phyloP scores from a whole-genome alignment of 2,797 vertebrate genomes.

The Hemibagrus guttatus region DNA sequence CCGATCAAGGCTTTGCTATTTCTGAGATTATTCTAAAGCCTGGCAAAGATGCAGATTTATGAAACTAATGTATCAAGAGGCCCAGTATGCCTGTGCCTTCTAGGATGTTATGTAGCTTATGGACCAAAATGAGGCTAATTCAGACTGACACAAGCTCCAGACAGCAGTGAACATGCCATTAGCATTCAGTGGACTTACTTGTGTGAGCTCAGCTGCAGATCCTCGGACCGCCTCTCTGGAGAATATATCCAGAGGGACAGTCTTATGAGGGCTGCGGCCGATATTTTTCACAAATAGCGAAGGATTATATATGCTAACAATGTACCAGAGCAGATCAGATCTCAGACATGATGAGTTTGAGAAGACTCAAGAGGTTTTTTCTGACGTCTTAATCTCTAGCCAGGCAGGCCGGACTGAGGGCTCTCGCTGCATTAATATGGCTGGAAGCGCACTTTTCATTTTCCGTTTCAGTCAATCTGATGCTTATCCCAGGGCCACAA shows the following conservation, averaged over 20 bases:
- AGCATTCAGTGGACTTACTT: slow-evolving; percentile 18
- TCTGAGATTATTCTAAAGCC: neutral
- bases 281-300: neutral
- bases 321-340: neutral
- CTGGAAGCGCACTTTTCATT: slow-evolving; percentile 60
- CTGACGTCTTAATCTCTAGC: slow-evolving; percentile 32
- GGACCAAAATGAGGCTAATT: slow-evolving; percentile 21
- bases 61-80: neutral
- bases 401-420: slow-evolving; percentile 1
- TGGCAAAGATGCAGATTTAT: neutral
- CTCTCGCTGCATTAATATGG: slow-evolving; percentile 48
- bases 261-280: neutral
- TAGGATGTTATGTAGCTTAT: neutral
- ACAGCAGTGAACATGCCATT: slow-evolving; percentile 10
- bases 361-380: neutral
- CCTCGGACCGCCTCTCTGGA: neutral
- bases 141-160: neutral
- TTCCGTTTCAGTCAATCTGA: slow-evolving; percentile 66
- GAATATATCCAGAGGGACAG: neutral
- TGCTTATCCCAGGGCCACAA: slow-evolving; percentile 64
- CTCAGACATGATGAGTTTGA: neutral
- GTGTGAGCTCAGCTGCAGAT: slow-evolving; percentile 6
- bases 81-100: neutral
- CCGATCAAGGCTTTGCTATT: neutral
- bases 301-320: slow-evolving; percentile 15